A percentile compares a stretch with the other conserved stretches of the same genome.
Evolutionary conservation across 2,797 vertebrate genomes (phyloP).

Genomic region (Knipowitschia caucasica): DNA sequence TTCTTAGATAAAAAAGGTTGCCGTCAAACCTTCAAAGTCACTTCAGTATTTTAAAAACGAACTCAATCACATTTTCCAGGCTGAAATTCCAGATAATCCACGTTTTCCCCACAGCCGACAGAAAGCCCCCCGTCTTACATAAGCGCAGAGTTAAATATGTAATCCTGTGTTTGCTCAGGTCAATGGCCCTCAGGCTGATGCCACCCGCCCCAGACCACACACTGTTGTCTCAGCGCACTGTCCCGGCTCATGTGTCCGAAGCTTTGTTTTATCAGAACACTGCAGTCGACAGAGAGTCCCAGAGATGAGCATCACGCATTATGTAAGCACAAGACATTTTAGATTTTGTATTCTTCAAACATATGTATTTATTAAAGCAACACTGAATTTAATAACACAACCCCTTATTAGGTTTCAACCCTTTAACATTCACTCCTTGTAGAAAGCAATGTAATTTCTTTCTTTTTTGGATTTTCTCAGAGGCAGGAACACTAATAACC

Average conservation of each 20-base stretch:
- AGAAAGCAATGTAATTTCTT: too few species aligned
- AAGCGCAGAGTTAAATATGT: neutral
- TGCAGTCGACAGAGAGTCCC: too few species aligned
- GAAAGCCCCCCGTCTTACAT: neutral
- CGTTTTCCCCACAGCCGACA: neutral
- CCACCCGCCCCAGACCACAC: conserved; percentile 7
- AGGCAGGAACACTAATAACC: too few species aligned
- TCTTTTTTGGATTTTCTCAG: too few species aligned
- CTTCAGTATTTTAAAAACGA: neutral
- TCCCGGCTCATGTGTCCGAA: neutral
- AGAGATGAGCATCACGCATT: too few species aligned
- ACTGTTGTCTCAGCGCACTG: neutral
- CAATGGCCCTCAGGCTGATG: conserved; percentile 6
- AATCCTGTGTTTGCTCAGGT: conserved; percentile 14
- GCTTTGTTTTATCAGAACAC: neutral
- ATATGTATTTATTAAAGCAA: too few species aligned
- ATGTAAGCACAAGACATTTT: too few species aligned
- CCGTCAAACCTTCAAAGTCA: neutral
- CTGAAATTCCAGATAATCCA: neutral
- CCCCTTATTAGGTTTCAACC: too few species aligned
- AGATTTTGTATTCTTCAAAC: too few species aligned
- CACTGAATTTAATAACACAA: too few species aligned
- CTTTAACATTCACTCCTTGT: too few species aligned
- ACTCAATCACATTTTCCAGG: neutral
- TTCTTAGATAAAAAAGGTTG: too few species aligned